Base-by-base conservation (phyloP, 2,797 vertebrate species). In the Malacoraja senta region DNA sequence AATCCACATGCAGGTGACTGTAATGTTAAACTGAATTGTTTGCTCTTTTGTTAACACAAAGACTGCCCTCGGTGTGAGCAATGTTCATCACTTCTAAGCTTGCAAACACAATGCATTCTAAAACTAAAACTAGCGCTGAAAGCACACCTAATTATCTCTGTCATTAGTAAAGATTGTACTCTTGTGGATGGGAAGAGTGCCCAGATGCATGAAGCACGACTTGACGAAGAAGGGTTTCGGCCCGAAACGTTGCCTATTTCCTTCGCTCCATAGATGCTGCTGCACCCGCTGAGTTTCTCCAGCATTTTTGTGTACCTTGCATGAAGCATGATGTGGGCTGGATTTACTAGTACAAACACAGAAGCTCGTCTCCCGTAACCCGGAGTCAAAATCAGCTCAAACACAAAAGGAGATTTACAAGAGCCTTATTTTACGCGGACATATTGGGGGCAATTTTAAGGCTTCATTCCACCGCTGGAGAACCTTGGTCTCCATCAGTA, bases 1-100 rank as follows among this genome's bases (percentile, higher is more conserved):
- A n/a, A 35, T 88, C 84, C 61, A 88, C 84, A 88, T 65, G 84
- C 84, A 88, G 63, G n/a, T n/a, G 32, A 88, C 65, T 65, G 61
- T 35, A 88, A 88, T 21, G 61, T 65, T 88, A 68, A 65, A 10
- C 32, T 17, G 83, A 86, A 32, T 61, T 19, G 58, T 86, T 65
- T 65, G 61, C n/a, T 65, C 13, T 8, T 53, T 53, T 19, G 68
- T 68, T 68, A 88, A n/a, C 15, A 65, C 29, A 65, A 88, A 65
- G 84, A 17, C n/a, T 65, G 15, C 32, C 15, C 84, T 24, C 58
- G 19, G 44, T 65, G 15, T 32, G 29, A 65, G 15, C 61, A 35
- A 21, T 32, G 32, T 29, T 88, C n/a, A 65, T 88, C n/a, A 65
- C n/a, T 9, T 65, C 61, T 17, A 68, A 88, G 1, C 61, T 65